A percentile compares a stretch with the other conserved stretches of the same genome.
phyloP scores from a whole-genome alignment of 2,888 invertebrate species.

The Melikaiella ostensackeni region DNA sequence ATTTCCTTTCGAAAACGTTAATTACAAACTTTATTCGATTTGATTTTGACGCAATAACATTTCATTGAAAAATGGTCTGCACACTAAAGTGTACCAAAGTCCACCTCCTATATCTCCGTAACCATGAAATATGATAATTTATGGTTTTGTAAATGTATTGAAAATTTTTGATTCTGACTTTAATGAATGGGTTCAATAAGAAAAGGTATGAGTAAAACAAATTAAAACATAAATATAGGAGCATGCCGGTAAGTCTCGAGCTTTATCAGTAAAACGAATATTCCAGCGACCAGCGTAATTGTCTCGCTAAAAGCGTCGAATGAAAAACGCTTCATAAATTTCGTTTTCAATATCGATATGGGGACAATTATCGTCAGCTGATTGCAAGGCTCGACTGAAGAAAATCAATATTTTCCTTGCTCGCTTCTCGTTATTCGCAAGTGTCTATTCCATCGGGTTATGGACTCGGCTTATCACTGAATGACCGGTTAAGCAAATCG shows the following conservation, averaged over 20 bases:
- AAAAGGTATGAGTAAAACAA: background rate
- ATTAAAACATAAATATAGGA: conserved; percentile 9
- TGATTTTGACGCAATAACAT: no score
- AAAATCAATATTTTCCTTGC: conserved; percentile 37
- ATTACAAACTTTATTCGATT: no score
- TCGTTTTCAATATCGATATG: conserved; percentile 25
- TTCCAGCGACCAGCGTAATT: conserved; percentile 13
- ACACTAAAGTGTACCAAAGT: no score
- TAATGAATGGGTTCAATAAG: background rate
- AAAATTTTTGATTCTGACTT: background rate
- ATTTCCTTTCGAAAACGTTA: no score
- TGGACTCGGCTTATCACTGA: conserved; percentile 33
- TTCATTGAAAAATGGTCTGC: no score
- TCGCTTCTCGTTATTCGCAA: conserved; percentile 36
- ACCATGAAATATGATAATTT: no score
- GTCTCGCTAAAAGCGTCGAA: conserved; percentile 12
- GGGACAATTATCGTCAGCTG: conserved; percentile 34
- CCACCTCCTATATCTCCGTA: no score
- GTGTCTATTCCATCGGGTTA: conserved; percentile 28
- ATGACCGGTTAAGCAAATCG: conserved; percentile 39
- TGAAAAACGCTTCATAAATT: conserved; percentile 26
- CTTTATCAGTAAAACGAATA: conserved; percentile 14
- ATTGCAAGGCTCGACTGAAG: conserved; percentile 10
- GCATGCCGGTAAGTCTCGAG: background rate
- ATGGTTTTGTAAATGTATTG: no score